A percentile compares a stretch with the other conserved stretches of the same genome.
phyloP scores from a whole-genome alignment of 2,797 vertebrate genomes.

The Melanotaenia boesemani region DNA sequence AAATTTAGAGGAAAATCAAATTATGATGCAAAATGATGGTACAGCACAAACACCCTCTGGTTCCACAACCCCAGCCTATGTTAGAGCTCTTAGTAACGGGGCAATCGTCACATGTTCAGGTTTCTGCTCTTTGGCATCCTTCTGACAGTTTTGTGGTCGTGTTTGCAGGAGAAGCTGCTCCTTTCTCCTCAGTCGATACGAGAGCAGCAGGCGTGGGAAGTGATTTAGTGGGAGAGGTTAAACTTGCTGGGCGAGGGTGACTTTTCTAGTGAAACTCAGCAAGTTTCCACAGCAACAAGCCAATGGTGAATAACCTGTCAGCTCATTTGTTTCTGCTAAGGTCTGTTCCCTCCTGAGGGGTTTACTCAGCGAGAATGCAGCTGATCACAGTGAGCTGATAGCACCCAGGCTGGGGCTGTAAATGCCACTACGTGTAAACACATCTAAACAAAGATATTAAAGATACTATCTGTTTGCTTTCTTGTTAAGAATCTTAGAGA shows the following conservation, averaged over 20 bases:
- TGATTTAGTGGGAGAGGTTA: constrained; percentile 72
- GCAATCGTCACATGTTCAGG: not conserved
- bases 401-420: not conserved
- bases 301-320: constrained; percentile 77
- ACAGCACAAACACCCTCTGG: not conserved
- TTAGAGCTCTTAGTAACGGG: not conserved
- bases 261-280: constrained; percentile 76
- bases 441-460: not conserved
- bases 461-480: not conserved
- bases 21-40: not conserved
- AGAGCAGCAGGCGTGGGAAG: constrained; percentile 65
- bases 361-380: constrained; percentile 29
- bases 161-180: constrained; percentile 5
- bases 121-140: not conserved
- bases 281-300: constrained; percentile 77
- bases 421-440: not conserved
- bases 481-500: not conserved
- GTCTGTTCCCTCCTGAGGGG: constrained; percentile 15
- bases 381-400: not conserved
- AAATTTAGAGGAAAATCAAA: constrained; percentile 23
- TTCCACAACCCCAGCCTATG: not conserved
- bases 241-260: constrained; percentile 76
- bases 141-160: not conserved
- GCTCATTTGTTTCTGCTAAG: constrained; percentile 59
- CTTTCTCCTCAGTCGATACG: constrained; percentile 39